These are phyloP conservation scores for Zygogramma bicolorata DNA, from an alignment of 2,888 invertebrate species.

Conservation along the genomic window DNA sequence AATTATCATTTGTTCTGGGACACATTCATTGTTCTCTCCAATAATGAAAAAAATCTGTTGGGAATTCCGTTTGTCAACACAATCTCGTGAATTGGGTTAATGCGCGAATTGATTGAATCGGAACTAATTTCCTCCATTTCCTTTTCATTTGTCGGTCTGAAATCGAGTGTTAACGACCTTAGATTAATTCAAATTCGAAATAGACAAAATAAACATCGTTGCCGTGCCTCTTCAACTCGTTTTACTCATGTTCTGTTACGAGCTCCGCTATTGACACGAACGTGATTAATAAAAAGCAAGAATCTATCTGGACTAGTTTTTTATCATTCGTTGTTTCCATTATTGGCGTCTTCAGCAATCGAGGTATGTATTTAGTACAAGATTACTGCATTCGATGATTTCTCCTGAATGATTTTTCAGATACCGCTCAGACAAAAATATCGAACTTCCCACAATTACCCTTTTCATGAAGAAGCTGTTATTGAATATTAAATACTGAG, in stretches of 20 bases:
- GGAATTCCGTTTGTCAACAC: not conserved
- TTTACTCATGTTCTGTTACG: not conserved
- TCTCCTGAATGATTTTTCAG: too few relatives aligned
- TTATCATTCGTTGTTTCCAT: too few relatives aligned
- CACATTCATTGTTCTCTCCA: not conserved
- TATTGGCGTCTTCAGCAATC: too few relatives aligned
- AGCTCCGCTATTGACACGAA: not conserved
- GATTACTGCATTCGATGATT: too few relatives aligned
- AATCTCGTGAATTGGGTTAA: not conserved
- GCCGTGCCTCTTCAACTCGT: not conserved
- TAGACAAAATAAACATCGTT: constrained; percentile 13
- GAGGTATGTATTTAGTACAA: too few relatives aligned
- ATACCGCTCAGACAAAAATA: too few relatives aligned
- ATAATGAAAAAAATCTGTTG: not conserved
- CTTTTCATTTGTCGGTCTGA: constrained; percentile 1
- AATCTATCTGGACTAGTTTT: not conserved
- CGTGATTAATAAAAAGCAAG: not conserved
- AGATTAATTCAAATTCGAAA: constrained; percentile 14
- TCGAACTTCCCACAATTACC: too few relatives aligned
- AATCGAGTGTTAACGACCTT: constrained; percentile 12
- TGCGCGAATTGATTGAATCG: constrained; percentile 14
- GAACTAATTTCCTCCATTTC: constrained; percentile 17
- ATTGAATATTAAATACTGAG: too few relatives aligned
- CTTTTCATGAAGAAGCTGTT: too few relatives aligned
- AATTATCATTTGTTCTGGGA: too few relatives aligned